These are phyloP conservation scores for Porites cylindrica DNA, from an alignment of 92 coral and sea anemone species.

Conservation along the genomic window DNA sequence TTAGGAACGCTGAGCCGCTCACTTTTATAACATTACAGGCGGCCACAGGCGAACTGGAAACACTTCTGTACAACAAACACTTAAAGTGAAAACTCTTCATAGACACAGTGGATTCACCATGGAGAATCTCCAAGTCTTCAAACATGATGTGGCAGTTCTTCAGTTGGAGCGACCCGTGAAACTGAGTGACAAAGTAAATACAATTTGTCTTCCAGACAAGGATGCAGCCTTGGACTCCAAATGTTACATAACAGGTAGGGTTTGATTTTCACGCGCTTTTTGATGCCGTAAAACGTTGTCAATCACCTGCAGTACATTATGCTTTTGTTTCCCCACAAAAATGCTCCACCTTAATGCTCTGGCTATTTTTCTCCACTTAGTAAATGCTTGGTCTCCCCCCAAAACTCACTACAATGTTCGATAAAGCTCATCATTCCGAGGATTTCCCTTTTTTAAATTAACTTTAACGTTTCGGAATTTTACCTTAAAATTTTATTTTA, in stretches of 20 bases:
- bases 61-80: slow-evolving; percentile 73
- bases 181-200: slow-evolving; percentile 73
- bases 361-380: too few species aligned
- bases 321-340: too few species aligned
- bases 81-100: slow-evolving; percentile 51
- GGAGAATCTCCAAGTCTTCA: slow-evolving; percentile 43
- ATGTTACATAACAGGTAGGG: slow-evolving; percentile 85
- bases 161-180: slow-evolving; percentile 64
- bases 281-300: too few species aligned
- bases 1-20: too few species aligned
- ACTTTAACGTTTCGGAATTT: too few species aligned
- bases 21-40: slow-evolving; percentile 32
- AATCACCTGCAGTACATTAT: too few species aligned
- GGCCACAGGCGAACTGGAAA: slow-evolving; percentile 66
- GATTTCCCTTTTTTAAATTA: too few species aligned
- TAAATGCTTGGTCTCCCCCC: too few species aligned
- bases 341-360: too few species aligned
- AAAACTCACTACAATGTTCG: too few species aligned
- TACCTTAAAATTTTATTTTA: too few species aligned
- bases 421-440: too few species aligned
- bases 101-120: slow-evolving; percentile 71
- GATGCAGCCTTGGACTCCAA: slow-evolving; percentile 60
- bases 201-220: slow-evolving; percentile 74
- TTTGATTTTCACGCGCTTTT: neutral
- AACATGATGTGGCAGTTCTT: slow-evolving; percentile 79